Evolutionary conservation across 2,113 vertebrate species (phyloP).

Genomic region (Archilochus colubris): DNA sequence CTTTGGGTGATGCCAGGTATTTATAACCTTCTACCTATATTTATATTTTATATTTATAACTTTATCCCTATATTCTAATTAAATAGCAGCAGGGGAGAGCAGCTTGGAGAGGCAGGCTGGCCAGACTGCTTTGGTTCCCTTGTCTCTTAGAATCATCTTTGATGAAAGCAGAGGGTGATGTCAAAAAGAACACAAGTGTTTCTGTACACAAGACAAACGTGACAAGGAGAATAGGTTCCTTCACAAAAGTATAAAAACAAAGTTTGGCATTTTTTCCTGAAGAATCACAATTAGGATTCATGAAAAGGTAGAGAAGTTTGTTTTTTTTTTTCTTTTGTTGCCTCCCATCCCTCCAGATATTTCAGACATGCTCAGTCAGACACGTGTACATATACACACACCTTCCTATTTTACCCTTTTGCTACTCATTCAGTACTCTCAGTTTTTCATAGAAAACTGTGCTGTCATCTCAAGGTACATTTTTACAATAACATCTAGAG

Average conservation of each 20-base stretch:
- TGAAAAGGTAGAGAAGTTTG: background rate
- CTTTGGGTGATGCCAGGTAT: background rate
- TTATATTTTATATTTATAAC: background rate
- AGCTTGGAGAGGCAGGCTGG: background rate
- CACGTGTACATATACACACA: fast-evolving
- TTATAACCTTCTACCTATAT: background rate
- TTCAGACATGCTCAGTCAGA: background rate
- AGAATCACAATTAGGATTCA: background rate
- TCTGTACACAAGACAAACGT: background rate
- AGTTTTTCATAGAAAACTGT: background rate
- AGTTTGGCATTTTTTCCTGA: background rate
- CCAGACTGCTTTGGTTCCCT: background rate
- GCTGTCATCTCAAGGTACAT: background rate
- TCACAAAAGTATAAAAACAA: background rate
- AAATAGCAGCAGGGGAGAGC: background rate
- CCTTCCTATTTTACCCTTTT: background rate
- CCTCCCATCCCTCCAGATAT: background rate
- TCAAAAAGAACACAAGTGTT: background rate
- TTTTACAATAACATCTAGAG: background rate
- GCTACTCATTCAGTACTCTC: background rate
- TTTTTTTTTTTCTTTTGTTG: background rate
- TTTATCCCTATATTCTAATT: background rate
- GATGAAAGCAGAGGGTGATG: fast-evolving
- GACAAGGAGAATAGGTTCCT: background rate
- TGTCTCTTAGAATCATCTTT: background rate